Base-by-base conservation (phyloP, 37 sponge, comb jelly and placozoan genomes). In the Eunapius fragilis region DNA sequence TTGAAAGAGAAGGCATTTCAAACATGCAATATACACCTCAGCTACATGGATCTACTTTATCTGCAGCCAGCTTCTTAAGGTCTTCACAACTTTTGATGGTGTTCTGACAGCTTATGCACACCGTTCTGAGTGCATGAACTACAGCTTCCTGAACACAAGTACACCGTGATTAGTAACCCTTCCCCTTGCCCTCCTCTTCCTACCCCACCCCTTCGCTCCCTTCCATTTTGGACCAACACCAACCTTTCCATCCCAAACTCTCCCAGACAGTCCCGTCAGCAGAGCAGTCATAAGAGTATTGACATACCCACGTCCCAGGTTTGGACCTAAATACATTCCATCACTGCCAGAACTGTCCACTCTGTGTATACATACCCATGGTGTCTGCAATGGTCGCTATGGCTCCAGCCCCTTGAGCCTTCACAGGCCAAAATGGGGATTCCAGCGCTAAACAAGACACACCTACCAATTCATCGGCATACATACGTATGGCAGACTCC, bases 221-320 rank as follows among this genome's bases (percentile, higher is more conserved):
- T 45, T 35, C 78, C 0, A 17, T 35, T 19, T 48, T 41, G 19
- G 19, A 47, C 19, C 35, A 47, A 37, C 36, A 35, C 35, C 19
- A 31, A 80, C 85, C 85, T 91, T 94, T 47, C 94, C 94, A 27
- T 90, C 89, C 94, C 94, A 91, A 2, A 71, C 77, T 35, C 95
- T 85, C 31, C 92, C 95, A 24, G 82, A 70, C 34, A 93, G 77
- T 27, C 68, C 87, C 31, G 28, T 73, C 76, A 90, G 33, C 17
- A 89, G 75, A 72, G 80, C 47, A 25, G 32, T 74, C 24, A 83
- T 37, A 27, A 93, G 30, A 6, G 72, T 80, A n/a, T 75, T 32
- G 31, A 93, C 45, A 30, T 93, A 87, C 0, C 87, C 75, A 2
- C 87, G 81, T 31, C 67, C 81, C 31, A 93, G 88, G 35, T 79